Percentiles rank a stretch among this genome's conserved stretches.
Evolutionary conservation across 1,140 invertebrate species (phyloP).

Genomic region (Hyposmocoma kahamanoa): DNA sequence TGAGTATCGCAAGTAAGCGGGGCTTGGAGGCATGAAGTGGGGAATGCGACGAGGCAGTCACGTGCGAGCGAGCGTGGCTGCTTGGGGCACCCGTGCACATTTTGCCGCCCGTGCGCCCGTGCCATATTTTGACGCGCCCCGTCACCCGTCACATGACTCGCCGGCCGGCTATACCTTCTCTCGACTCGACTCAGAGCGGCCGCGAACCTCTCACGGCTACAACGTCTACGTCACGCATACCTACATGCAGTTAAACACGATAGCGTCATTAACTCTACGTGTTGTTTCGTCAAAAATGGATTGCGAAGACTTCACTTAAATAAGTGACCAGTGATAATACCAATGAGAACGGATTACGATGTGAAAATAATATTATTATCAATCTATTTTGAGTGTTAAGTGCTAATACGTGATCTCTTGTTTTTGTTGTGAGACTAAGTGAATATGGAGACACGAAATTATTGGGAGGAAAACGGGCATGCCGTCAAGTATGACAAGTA

Average conservation of each 20-base stretch:
- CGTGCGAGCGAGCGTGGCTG: conserved; percentile 34
- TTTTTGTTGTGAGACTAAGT: conserved; percentile 26
- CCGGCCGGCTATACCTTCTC: conserved; percentile 30
- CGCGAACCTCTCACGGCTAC: conserved; percentile 23
- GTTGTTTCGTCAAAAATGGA: conserved; percentile 25
- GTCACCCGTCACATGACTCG: conserved; percentile 45
- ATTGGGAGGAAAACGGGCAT: conserved; percentile 65
- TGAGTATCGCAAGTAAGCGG: conserved; percentile 12
- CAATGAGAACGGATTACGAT: background rate
- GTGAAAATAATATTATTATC: background rate
- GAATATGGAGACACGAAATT: conserved; percentile 61
- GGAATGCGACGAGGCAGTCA: conserved; percentile 16
- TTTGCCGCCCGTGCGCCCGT: conserved; percentile 22
- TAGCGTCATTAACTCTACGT: conserved; percentile 13
- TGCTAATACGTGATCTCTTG: conserved; percentile 38
- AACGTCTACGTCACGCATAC: conserved; percentile 13
- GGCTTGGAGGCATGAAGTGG: background rate
- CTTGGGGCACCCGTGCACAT: conserved; percentile 27
- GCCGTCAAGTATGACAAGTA: conserved; percentile 65
- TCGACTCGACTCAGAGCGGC: conserved; percentile 20
- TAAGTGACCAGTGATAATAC: background rate
- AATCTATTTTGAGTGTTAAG: conserved; percentile 20
- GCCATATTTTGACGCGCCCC: conserved; percentile 46
- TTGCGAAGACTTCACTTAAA: conserved; percentile 32
- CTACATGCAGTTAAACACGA: conserved; percentile 18